Percentiles rank a stretch among this genome's conserved stretches.
phyloP scores from a whole-genome alignment of 2,113 vertebrate species.

The Pterophyllum scalare region DNA sequence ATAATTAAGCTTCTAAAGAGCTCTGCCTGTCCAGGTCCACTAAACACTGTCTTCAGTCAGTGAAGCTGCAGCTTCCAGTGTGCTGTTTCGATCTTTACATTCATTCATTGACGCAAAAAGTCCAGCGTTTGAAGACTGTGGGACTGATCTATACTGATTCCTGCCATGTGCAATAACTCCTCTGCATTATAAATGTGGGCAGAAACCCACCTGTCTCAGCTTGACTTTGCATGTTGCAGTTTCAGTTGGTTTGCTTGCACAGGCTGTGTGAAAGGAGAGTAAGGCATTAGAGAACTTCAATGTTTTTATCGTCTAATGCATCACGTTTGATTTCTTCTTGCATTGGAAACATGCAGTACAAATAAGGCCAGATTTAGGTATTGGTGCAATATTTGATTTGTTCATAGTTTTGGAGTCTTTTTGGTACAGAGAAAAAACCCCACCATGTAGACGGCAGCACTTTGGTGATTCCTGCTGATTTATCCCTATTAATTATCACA shows the following conservation, averaged over 20 bases:
- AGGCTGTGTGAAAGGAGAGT: neutral
- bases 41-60: neutral
- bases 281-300: neutral
- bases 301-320: neutral
- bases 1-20: neutral
- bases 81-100: neutral
- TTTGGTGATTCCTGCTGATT: too few relatives aligned
- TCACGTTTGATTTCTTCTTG: too few relatives aligned
- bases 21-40: neutral
- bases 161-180: neutral
- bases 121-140: conserved; percentile 1
- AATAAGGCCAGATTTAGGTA: too few relatives aligned
- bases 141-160: neutral
- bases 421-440: too few relatives aligned
- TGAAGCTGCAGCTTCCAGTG: neutral
- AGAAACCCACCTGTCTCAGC: neutral
- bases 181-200: neutral
- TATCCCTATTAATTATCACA: neutral
- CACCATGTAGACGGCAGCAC: too few relatives aligned
- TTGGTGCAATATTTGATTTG: too few relatives aligned
- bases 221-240: neutral
- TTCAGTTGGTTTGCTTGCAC: neutral
- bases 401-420: too few relatives aligned
- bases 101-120: neutral
- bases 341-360: too few relatives aligned